Evolutionary conservation across 1,140 invertebrate species (phyloP), one percentile per base, ranked within the genome.

Genomic region (Saxidomus purpurata): DNA sequence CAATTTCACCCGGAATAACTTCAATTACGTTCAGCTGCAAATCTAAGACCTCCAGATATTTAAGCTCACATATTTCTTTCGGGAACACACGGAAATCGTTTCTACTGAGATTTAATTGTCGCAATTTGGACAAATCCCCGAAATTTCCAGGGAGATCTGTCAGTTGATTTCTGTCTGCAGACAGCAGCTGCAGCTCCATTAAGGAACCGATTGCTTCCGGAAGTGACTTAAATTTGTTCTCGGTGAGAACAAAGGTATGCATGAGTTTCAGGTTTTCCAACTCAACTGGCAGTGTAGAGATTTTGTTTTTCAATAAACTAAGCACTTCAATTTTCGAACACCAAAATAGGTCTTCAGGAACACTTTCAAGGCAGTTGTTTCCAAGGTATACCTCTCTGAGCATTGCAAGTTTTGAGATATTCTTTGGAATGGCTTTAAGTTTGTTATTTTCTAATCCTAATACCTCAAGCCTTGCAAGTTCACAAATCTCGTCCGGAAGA

Each of bases 51-150:
- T 94, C 92, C n/a, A 95, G 74, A 17, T 90, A 87, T 40, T 88
- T 74, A 0, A 95, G 74, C 28, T 91, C 83, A 76, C 94, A 93
- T 19, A 96, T 77, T 36, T 93, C 47, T 6, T 61, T n/a, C 13
- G 95, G 95, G 71, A 96, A 94, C n/a, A 90, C 76, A 36, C 84
- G 87, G 55, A 96, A 92, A 40, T 92, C 85, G 67, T 96, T 96
- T 31, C 88, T 92, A 71, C 90, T 93, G 0, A 96, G 67, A 76
- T 93, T 93, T 25, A 96, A 80, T 79, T 94, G 93, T 36, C 89
- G 87, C 19, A 96, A 86, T 85, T 92, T 90, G 52, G 74, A 82
- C 17, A 96, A 87, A 61, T 92, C 82, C 17, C 90, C 93, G 71
- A 96, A 91, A 59, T 94, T 93, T 49, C 89, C 90, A 36, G 95